These are phyloP conservation scores for Bucorvus abyssinicus DNA, from an alignment of 2,797 vertebrate genomes.

Conservation along the genomic window DNA sequence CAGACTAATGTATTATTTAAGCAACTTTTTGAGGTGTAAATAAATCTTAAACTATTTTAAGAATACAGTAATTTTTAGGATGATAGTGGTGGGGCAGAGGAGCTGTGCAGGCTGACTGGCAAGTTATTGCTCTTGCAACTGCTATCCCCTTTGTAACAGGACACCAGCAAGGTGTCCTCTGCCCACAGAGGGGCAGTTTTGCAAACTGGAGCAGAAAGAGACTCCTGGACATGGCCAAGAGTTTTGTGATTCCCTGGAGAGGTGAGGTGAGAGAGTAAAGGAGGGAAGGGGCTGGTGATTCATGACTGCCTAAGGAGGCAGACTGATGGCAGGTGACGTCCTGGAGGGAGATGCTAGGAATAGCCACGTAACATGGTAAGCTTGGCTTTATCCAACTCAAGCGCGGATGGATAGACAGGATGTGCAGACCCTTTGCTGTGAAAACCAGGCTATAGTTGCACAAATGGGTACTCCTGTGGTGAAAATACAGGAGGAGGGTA, in stretches of 20 bases:
- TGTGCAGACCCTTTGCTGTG: not conserved
- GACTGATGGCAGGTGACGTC: not conserved
- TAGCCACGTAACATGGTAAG: rapidly evolving
- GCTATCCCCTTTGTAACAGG: not conserved
- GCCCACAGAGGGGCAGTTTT: not conserved
- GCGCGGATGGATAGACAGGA: not conserved
- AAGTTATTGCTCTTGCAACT: not conserved
- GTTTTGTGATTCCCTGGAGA: not conserved
- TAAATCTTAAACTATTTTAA: not conserved
- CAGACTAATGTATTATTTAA: constrained; percentile 37
- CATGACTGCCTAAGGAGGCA: not conserved
- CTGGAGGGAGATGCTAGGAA: not conserved
- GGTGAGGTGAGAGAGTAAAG: not conserved
- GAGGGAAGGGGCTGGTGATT: not conserved
- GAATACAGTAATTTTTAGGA: not conserved
- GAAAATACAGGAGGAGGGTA: not conserved
- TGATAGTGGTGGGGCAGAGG: not conserved
- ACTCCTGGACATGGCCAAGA: not conserved
- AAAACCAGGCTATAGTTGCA: not conserved
- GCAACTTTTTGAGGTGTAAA: not conserved
- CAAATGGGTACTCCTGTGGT: not conserved
- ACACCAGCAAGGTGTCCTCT: not conserved
- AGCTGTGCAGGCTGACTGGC: not conserved
- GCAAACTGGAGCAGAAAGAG: not conserved
- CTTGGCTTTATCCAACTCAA: not conserved